Evolutionary conservation across 2,797 vertebrate species (phyloP).

Genomic region (Scolopax rusticola): DNA sequence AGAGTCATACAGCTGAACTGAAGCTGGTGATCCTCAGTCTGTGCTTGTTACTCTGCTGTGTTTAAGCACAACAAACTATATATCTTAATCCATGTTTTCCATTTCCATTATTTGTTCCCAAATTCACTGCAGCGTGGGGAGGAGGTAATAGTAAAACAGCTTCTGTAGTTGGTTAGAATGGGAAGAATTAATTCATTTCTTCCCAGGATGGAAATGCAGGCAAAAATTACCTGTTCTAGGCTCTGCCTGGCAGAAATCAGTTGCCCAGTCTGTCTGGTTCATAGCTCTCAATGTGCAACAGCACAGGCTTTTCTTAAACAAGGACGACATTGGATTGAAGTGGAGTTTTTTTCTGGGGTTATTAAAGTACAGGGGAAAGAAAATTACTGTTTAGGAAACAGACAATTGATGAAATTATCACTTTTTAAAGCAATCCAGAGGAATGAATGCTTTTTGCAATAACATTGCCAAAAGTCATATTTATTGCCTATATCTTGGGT

Average conservation of each 20-base stretch:
- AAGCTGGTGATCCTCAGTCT: not conserved
- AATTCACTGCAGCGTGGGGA: not conserved
- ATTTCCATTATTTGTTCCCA: not conserved
- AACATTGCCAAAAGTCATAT: not conserved
- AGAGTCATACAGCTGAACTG: not conserved
- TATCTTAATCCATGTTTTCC: not conserved
- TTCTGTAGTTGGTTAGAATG: not conserved
- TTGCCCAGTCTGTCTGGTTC: not conserved
- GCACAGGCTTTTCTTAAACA: not conserved
- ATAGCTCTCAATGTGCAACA: not conserved
- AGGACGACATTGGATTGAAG: rapidly evolving
- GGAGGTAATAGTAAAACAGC: not conserved
- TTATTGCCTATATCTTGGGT: not conserved
- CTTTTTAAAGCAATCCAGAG: not conserved
- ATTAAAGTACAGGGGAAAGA: not conserved
- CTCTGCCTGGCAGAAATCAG: not conserved
- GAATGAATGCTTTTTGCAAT: not conserved
- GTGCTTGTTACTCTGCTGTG: not conserved
- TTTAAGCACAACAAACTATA: not conserved
- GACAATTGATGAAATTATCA: not conserved
- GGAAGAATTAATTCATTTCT: not conserved
- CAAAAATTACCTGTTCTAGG: not conserved
- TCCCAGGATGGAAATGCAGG: not conserved
- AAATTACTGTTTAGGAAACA: not conserved
- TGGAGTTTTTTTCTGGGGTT: not conserved